Conservation (phyloP, 2,888 invertebrate genomes). For the Agriotes lineatus region DNA sequence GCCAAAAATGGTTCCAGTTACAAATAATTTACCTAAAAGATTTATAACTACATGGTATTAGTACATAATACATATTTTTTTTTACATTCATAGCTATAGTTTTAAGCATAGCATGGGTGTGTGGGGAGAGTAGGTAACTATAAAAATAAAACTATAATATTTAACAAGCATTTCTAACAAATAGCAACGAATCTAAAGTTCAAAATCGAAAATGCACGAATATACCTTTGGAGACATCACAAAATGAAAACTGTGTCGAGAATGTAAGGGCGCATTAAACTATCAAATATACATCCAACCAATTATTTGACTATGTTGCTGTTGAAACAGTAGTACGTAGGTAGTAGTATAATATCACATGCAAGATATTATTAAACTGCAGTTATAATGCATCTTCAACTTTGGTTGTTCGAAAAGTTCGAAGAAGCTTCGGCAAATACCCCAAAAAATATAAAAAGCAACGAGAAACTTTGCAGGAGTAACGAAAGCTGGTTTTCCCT, state of each 20-base stretch:
- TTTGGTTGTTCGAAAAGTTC: neutral
- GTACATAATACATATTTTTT: slow-evolving; percentile 54
- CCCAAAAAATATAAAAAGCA: too few relatives aligned
- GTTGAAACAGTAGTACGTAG: neutral
- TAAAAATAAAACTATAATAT: slow-evolving; percentile 59
- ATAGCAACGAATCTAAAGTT: slow-evolving; percentile 33
- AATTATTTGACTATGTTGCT: neutral
- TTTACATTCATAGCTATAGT: slow-evolving; percentile 63
- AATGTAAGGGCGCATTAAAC: neutral
- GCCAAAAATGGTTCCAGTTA: slow-evolving; percentile 48
- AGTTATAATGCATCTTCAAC: neutral
- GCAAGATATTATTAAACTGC: neutral
- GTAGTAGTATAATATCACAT: neutral
- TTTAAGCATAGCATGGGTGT: slow-evolving; percentile 61
- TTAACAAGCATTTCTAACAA: slow-evolving; percentile 54
- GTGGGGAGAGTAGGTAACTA: slow-evolving; percentile 54
- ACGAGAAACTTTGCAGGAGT: too few relatives aligned
- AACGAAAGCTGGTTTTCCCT: neutral
- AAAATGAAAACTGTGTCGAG: neutral
- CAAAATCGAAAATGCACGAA: slow-evolving; percentile 8
- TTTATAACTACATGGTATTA: slow-evolving; percentile 45
- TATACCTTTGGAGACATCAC: neutral
- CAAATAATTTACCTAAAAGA: slow-evolving; percentile 55
- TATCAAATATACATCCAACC: neutral
- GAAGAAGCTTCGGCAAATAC: neutral